Base-by-base conservation (phyloP, 2,797 vertebrate species). In the Delichon dasypus region DNA sequence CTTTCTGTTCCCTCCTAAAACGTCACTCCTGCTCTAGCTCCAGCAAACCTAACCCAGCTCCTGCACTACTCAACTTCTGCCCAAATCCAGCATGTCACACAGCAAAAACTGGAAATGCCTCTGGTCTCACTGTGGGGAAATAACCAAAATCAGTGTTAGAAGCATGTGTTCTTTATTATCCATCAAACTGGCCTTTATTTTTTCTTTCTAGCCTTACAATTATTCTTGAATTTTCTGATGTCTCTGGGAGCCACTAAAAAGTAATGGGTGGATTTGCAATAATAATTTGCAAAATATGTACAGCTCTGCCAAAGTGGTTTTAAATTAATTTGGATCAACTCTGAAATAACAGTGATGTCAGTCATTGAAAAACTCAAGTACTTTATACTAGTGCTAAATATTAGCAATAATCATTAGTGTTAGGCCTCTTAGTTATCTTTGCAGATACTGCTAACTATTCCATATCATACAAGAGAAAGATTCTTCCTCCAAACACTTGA, bases 1-100 rank as follows among this genome's bases (percentile, higher is more conserved):
- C 29, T 94, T 96, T 94, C 68, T 80, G 50, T 96, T 93, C 64
- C 51, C 66, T 85, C 44, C 38, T 57, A 61, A 57, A 60, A 80
- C 88, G 34, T 77, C 68, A 51, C 65, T 62, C 36, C 2, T 3
- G 47, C 66, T 91, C 40, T 47, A 65, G 42, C 66, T 91, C 27
- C 42, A 66, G 70, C 72, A 48, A 58, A 84, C 62, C 38, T 16
- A 17, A 65, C 19, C 29, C 64, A 75, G 55, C 32, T 74, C 11
- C 55, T 58, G 58, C 48, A 72, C 60, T 44, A 27, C 1, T 1
- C 50, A 81, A 29, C 36, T 61, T 62, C 88, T 62, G 40, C 54
- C 50, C 70, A 78, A 77, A 68, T 50, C 58, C 73, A 73, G n/a
- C 7, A 1, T 18, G 5, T 80, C 73, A 62, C 30, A 7, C 25